phyloP scores from a whole-genome alignment of 30 jellyfish, hydroid and myxozoan genomes.

The Chrysaora quinquecirrha region DNA sequence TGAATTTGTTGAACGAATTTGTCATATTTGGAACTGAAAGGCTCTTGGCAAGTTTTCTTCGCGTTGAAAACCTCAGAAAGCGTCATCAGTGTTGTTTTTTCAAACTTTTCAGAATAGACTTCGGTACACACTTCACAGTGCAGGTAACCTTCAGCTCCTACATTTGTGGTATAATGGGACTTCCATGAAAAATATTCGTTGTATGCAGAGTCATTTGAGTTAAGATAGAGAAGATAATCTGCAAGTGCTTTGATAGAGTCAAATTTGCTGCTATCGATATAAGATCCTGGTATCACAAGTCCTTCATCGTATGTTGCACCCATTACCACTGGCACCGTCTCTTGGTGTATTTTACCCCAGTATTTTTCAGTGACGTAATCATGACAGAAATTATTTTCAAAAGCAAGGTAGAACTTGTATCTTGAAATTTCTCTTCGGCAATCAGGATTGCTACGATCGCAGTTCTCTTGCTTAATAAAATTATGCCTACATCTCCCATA shows the following conservation, averaged over 20 bases:
- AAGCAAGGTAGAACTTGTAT: constrained; percentile 72
- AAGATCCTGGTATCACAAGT: constrained; percentile 70
- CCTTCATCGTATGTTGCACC: constrained; percentile 71
- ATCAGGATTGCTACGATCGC: constrained; percentile 39
- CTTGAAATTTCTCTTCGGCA: constrained; percentile 37
- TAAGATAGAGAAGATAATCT: constrained; percentile 31
- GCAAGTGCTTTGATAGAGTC: constrained; percentile 53
- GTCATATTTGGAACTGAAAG: not conserved
- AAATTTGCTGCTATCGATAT: constrained; percentile 57
- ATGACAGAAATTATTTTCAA: constrained; percentile 69
- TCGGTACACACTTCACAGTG: constrained; percentile 71
- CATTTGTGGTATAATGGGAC: constrained; percentile 14
- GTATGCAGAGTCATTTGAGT: constrained; percentile 28
- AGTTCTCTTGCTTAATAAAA: constrained; percentile 28
- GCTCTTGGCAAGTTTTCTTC: constrained; percentile 2
- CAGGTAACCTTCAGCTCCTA: constrained; percentile 10
- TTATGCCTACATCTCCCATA: constrained; percentile 64
- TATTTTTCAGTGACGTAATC: constrained; percentile 85
- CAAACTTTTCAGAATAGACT: constrained; percentile 10
- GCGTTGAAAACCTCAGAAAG: not conserved
- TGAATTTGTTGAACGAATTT: not conserved
- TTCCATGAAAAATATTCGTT: constrained; percentile 73
- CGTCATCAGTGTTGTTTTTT: not conserved
- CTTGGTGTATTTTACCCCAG: constrained; percentile 76
- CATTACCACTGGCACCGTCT: constrained; percentile 74